Evolutionary conservation across 2,113 vertebrate species (phyloP).

Genomic region (Scomber colias): DNA sequence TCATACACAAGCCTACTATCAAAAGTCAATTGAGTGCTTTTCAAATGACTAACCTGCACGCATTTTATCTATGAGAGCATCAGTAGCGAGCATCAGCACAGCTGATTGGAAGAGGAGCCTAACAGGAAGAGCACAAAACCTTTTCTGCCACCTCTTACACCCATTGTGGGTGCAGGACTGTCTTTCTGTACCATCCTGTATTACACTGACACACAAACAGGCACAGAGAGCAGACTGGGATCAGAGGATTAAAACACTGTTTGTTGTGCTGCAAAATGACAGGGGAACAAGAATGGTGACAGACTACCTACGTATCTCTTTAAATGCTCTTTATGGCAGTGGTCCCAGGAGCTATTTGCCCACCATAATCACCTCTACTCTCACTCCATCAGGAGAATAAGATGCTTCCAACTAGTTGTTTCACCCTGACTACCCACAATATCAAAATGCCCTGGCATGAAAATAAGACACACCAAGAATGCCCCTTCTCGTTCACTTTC

Average conservation of each 20-base stretch:
- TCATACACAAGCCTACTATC: background rate
- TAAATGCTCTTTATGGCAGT: constrained; percentile 11
- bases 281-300: background rate
- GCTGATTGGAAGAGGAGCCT: constrained; percentile 66
- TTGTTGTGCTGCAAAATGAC: constrained; percentile 21
- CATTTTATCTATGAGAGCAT: constrained; percentile 59
- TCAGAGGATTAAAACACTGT: constrained; percentile 1
- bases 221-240: constrained; percentile 16
- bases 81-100: constrained; percentile 55
- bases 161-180: constrained; percentile 30
- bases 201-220: constrained; percentile 7
- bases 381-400: constrained; percentile 16
- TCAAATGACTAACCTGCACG: constrained; percentile 26
- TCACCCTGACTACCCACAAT: constrained; percentile 19
- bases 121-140: constrained; percentile 68
- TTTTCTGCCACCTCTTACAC: constrained; percentile 40
- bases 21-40: constrained; percentile 6
- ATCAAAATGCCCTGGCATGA: constrained; percentile 30
- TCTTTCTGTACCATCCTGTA: constrained; percentile 39
- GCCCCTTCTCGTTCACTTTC: background rate
- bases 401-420: constrained; percentile 35
- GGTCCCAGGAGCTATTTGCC: constrained; percentile 5
- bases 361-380: constrained; percentile 17
- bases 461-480: background rate
- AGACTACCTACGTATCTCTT: background rate